These are phyloP conservation scores for Rutilus rutilus DNA, from an alignment of 2,113 vertebrate genomes.

Conservation along the genomic window DNA sequence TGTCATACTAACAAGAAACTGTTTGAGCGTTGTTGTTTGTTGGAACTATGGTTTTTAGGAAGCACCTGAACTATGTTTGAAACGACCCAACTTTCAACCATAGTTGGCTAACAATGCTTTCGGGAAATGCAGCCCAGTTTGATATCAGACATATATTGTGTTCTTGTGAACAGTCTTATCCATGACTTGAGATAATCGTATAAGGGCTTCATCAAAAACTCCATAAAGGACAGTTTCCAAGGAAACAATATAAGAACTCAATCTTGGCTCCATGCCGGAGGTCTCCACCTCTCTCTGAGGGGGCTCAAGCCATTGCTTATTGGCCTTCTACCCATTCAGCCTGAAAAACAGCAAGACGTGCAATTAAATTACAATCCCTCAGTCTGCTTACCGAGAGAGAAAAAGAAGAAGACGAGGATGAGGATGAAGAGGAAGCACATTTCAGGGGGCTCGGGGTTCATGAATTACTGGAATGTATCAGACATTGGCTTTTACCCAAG, in stretches of 20 bases:
- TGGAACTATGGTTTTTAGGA: not conserved
- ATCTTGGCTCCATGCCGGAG: conserved; percentile 43
- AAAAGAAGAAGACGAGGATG: not conserved
- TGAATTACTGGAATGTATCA: conserved; percentile 58
- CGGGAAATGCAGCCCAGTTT: not conserved
- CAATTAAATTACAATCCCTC: conserved; percentile 58
- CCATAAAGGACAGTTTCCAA: conserved; percentile 46
- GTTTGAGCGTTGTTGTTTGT: not conserved
- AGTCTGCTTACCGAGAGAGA: conserved; percentile 40
- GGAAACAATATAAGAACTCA: conserved; percentile 53
- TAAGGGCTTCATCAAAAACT: conserved; percentile 20
- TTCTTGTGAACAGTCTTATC: conserved; percentile 16
- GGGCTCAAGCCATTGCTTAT: conserved; percentile 44
- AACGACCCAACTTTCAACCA: not conserved
- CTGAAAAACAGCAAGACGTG: conserved; percentile 59
- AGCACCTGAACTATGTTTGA: not conserved
- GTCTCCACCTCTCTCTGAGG: conserved; percentile 48
- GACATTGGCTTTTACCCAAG: conserved; percentile 56
- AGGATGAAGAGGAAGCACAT: conserved; percentile 51
- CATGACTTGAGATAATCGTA: conserved; percentile 2
- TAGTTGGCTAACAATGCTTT: not conserved
- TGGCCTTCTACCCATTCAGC: conserved; percentile 51
- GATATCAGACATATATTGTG: conserved; percentile 1
- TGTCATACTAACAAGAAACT: no score
- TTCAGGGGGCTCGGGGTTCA: conserved; percentile 42